Evolutionary conservation across 2,888 invertebrate genomes (phyloP), one percentile per base, ranked within the genome.

Genomic region (Noctuana brunneofusca): DNA sequence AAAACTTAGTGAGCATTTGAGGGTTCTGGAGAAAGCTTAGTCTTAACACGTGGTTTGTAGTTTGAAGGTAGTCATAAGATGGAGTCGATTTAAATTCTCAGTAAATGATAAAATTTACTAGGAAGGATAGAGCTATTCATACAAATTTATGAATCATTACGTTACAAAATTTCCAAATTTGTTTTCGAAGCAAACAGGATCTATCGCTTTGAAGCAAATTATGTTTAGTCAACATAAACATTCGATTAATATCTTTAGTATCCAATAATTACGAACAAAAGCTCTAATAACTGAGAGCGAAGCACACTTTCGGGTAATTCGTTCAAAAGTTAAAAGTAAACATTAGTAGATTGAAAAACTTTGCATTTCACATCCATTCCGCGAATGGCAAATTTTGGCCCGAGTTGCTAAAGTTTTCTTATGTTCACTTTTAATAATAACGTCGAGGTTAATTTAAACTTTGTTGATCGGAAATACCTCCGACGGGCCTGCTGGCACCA

Each of bases 261-360:
- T 5, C 27, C 4, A 43, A 16, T 24, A 24, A 55, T 41, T 41
- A 55, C 16, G 54, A 41, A 16, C 24, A 53, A 22, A 16, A 53
- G 20, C 16, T 18, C 3, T 43, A 43, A 43, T 43, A 43, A 9
- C 8, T 27, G 27, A 3, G 3, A 5, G 27, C 3, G 27, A 27
- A 8, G n/a, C n/a, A n/a, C 43, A 43, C 12, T 16, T 43, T 43
- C 16, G 12, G 24, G 2, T 41, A 55, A 41, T 41, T 55, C 41
- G 41, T 41, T 55, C 43, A 55, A 38, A 41, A 55, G 14, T 41
- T 41, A 27, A 41, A 54, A 43, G 27, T 43, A 55, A 55, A 55
- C 76, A 78, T 79, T 78, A 76, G 72, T 16, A 48, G 64, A 79
- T 76, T 75, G 75, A 66, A 70, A 74, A 79, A 78, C 66, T 78